These are phyloP conservation scores for Anarsia innoxiella DNA, from an alignment of 2,888 invertebrate species.

Conservation along the genomic window DNA sequence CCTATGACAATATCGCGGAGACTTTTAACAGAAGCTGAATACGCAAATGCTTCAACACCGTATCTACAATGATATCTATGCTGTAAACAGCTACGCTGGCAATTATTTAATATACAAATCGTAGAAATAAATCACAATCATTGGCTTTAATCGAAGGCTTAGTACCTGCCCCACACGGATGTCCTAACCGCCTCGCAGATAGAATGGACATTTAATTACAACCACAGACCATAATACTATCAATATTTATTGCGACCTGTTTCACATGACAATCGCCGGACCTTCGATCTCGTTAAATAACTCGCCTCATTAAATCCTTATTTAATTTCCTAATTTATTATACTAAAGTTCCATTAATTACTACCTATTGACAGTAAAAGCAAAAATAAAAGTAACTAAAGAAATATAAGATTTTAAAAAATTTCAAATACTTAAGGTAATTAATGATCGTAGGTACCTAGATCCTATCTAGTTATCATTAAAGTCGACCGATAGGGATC, in stretches of 20 bases:
- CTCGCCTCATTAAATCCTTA: conserved; percentile 24
- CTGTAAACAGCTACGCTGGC: conserved; percentile 4
- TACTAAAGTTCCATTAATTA: too few relatives aligned
- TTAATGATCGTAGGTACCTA: too few relatives aligned
- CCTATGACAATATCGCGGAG: neutral
- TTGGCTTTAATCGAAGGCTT: conserved; percentile 24
- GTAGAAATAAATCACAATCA: conserved; percentile 17
- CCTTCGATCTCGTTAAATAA: conserved; percentile 15
- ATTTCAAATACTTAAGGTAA: too few relatives aligned
- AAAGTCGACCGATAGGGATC: too few relatives aligned
- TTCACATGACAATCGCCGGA: conserved; percentile 24
- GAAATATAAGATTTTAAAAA: too few relatives aligned
- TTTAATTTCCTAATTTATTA: conserved; percentile 37
- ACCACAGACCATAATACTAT: conserved; percentile 23
- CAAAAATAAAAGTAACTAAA: too few relatives aligned
- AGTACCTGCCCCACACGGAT: conserved; percentile 30
- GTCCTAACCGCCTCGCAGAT: conserved; percentile 26
- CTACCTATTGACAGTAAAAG: too few relatives aligned
- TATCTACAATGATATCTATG: too few relatives aligned
- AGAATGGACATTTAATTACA: conserved; percentile 29
- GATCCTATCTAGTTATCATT: too few relatives aligned
- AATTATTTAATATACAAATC: conserved; percentile 14
- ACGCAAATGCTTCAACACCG: too few relatives aligned
- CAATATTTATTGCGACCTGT: conserved; percentile 25
- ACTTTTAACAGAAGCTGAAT: neutral